Evolutionary conservation across 2,888 invertebrate genomes (phyloP).

Genomic region (Frankliniella intonsa): DNA sequence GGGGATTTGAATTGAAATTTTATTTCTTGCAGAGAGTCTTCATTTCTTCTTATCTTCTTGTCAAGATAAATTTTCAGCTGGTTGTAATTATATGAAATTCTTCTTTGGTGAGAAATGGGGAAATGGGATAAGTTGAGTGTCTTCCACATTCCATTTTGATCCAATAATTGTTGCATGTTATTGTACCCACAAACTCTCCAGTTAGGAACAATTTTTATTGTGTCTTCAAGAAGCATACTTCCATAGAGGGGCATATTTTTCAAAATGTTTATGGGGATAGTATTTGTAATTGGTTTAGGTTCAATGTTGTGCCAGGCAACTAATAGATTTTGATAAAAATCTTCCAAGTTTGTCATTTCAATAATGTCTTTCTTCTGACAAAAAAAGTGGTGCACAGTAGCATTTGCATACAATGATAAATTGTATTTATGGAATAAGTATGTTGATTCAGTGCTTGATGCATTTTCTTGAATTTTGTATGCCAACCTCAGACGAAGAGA

Average conservation of each 20-base stretch:
- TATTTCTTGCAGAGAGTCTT: background rate
- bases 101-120: no score
- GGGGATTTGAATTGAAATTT: background rate
- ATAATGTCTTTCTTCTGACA: background rate
- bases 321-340: background rate
- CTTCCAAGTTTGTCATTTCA: background rate
- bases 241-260: background rate
- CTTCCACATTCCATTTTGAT: background rate
- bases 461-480: background rate
- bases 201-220: background rate
- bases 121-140: no score
- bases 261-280: background rate
- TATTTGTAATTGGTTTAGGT: background rate
- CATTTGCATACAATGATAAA: background rate
- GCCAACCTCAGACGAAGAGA: background rate
- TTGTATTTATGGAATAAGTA: background rate
- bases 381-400: background rate
- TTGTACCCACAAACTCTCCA: background rate
- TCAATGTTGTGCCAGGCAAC: background rate
- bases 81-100: no score
- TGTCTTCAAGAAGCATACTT: background rate
- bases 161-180: background rate
- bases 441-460: background rate
- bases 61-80: no score
- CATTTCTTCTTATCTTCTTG: background rate